Percentiles rank a stretch among this genome's conserved stretches.
These are phyloP conservation scores for Drosophila littoralis DNA, from an alignment of 1,140 invertebrate genomes.

Conservation along the genomic window DNA sequence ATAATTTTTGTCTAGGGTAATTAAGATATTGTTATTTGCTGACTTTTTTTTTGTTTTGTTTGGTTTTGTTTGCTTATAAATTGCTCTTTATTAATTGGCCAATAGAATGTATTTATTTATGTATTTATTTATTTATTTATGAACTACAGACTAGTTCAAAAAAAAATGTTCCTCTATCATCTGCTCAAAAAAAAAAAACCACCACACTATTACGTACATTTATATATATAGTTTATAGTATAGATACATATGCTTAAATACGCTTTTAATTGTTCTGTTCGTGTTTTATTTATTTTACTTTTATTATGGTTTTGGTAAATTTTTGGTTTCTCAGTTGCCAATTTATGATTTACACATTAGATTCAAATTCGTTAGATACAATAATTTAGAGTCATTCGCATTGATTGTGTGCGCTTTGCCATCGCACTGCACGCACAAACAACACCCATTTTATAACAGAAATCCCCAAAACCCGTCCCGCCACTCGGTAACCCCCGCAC, in stretches of 20 bases:
- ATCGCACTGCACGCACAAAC: too few relatives aligned
- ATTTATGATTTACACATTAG: constrained; percentile 75
- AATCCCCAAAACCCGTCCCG: too few relatives aligned
- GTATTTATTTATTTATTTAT: constrained; percentile 52
- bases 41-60: constrained; percentile 37
- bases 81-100: constrained; percentile 80
- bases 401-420: constrained; percentile 17
- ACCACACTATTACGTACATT: constrained; percentile 19
- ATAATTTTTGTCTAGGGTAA: constrained; percentile 64
- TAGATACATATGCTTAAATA: constrained; percentile 55
- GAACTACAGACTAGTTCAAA: constrained; percentile 65
- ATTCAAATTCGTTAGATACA: constrained; percentile 55
- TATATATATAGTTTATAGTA: constrained; percentile 20
- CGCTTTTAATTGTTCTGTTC: constrained; percentile 47
- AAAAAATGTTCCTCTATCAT: constrained; percentile 39
- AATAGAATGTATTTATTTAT: constrained; percentile 49
- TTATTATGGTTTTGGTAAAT: constrained; percentile 19
- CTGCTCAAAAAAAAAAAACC: constrained; percentile 4
- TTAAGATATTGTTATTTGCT: constrained; percentile 49
- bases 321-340: constrained; percentile 7
- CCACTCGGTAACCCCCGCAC: neutral
- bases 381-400: constrained; percentile 43
- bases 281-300: constrained; percentile 8
- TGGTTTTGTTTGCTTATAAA: constrained; percentile 53
- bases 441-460: neutral